Conservation (phyloP, 2,888 invertebrate species). For the Pegoplata infirma region DNA sequence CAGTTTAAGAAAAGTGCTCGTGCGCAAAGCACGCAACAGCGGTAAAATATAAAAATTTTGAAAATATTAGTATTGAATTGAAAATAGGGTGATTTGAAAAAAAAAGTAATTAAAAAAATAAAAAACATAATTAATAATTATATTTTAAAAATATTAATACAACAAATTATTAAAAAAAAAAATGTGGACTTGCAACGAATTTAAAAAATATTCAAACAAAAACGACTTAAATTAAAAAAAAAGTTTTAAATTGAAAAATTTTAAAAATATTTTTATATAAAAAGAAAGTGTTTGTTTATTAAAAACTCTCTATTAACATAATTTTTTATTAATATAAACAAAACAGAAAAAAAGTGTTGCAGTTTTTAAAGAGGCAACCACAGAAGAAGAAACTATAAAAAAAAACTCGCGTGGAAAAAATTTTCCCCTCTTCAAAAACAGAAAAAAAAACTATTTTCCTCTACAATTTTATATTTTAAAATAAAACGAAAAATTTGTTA, state of each 20-base stretch:
- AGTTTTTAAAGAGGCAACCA: constrained; percentile 20
- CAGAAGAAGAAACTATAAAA: constrained; percentile 8
- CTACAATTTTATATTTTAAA: constrained; percentile 25
- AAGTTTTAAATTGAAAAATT: neutral
- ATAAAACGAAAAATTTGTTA: constrained; percentile 29
- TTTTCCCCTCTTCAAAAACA: constrained; percentile 35
- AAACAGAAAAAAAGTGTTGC: constrained; percentile 21
- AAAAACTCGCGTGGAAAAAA: constrained; percentile 43
- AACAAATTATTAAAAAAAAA: neutral
- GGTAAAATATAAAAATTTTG: constrained; percentile 54
- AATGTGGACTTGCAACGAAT: constrained; percentile 29
- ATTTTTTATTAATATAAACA: constrained; percentile 24
- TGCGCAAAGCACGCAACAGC: constrained; percentile 72
- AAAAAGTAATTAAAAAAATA: constrained; percentile 28
- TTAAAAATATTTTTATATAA: constrained; percentile 4
- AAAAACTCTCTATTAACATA: constrained; percentile 22
- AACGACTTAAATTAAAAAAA: constrained; percentile 23
- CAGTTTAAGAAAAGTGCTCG: constrained; percentile 75
- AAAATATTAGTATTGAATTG: constrained; percentile 24
- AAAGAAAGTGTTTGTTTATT: constrained; percentile 44
- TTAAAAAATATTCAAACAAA: neutral
- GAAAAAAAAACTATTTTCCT: constrained; percentile 50
- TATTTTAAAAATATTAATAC: constrained; percentile 11
- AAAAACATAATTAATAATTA: too few relatives aligned
- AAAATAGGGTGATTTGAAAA: constrained; percentile 1